phyloP scores from a whole-genome alignment of 2,888 invertebrate genomes.

The Drosophila parthenogenetica region DNA sequence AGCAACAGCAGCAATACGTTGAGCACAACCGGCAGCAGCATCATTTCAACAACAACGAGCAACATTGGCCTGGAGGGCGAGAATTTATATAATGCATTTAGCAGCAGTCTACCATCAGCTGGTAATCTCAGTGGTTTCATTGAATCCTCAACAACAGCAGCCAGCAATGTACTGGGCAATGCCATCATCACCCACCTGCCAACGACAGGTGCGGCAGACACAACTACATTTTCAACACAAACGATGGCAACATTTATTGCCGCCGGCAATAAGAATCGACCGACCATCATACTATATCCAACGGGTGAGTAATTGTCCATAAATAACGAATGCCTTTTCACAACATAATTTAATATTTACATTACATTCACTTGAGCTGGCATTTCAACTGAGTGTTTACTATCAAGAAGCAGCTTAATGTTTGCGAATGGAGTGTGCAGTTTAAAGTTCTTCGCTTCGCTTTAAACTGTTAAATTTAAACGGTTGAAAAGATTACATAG shows the following conservation, averaged over 20 bases:
- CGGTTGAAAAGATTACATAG: no score
- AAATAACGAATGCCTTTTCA: not conserved
- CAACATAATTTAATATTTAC: not conserved
- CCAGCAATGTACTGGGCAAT: conserved; percentile 58
- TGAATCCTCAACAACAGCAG: conserved; percentile 70
- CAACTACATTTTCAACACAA: conserved; percentile 77
- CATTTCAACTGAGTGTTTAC: not conserved
- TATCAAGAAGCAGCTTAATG: no score
- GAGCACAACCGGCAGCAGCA: not conserved
- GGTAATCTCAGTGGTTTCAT: conserved; percentile 59
- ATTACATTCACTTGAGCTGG: not conserved
- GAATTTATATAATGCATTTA: conserved; percentile 55
- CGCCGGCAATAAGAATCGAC: conserved; percentile 88
- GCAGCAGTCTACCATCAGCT: conserved; percentile 27
- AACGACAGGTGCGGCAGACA: conserved; percentile 7
- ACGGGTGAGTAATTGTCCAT: conserved; percentile 86
- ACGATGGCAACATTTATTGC: conserved; percentile 83
- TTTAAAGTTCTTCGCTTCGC: no score
- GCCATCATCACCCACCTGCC: conserved; percentile 56
- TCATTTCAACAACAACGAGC: conserved; percentile 1
- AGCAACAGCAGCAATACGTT: not conserved
- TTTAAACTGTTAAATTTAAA: no score
- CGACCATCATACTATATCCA: conserved; percentile 90
- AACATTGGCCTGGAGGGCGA: not conserved
- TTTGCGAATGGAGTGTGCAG: no score